Evolutionary conservation across 1,140 invertebrate genomes (phyloP).

Genomic region (Reticulitermes speratus): DNA sequence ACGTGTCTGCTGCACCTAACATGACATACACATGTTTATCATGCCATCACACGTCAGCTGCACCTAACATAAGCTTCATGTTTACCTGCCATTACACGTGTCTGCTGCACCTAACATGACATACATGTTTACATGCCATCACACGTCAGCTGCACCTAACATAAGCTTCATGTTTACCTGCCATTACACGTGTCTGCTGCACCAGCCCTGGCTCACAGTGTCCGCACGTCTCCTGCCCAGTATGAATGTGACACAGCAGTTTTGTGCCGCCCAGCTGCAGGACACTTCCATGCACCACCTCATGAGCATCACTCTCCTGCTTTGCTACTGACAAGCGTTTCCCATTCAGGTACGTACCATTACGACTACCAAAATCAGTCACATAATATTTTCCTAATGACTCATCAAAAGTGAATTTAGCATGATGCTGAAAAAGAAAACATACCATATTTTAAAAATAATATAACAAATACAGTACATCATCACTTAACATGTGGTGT

Average conservation of each 20-base stretch:
- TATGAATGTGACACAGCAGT: constrained; percentile 83
- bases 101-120: too few species aligned
- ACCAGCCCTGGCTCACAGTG: constrained; percentile 85
- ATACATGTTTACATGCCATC: too few species aligned
- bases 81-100: background rate
- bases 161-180: background rate
- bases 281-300: constrained; percentile 72
- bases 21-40: too few species aligned
- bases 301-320: constrained; percentile 60
- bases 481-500: too few species aligned
- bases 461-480: background rate
- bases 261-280: constrained; percentile 70
- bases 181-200: constrained; percentile 37
- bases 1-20: too few species aligned
- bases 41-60: too few species aligned
- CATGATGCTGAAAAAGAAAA: constrained; percentile 64
- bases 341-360: constrained; percentile 83
- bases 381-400: constrained; percentile 63
- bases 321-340: constrained; percentile 69
- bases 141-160: too few species aligned
- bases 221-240: constrained; percentile 80
- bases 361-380: constrained; percentile 81
- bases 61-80: background rate
- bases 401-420: constrained; percentile 67
- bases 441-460: background rate